Evolutionary conservation across 2,113 vertebrate genomes (phyloP).

Genomic region (Anolis sagrei): DNA sequence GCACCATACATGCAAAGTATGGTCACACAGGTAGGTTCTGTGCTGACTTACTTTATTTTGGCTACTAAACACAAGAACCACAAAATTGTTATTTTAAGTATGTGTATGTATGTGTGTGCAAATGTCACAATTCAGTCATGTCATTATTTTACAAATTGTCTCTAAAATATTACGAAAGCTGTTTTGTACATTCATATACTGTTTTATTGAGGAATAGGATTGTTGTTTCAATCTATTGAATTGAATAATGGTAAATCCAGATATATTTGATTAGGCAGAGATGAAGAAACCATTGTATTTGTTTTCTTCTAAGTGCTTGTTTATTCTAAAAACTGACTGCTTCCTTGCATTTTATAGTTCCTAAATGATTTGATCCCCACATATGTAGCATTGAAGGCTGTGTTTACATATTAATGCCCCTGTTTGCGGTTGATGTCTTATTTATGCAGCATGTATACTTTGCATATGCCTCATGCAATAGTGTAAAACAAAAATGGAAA

Average conservation of each 20-base stretch:
- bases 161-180: constrained; percentile 25
- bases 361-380: constrained; percentile 22
- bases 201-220: not conserved
- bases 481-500: not conserved
- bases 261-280: not conserved
- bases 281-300: constrained; percentile 23
- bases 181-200: not conserved
- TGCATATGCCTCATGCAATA: not conserved
- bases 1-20: constrained; percentile 83
- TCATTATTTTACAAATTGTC: not conserved
- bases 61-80: constrained; percentile 23
- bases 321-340: constrained; percentile 40
- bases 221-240: constrained; percentile 36
- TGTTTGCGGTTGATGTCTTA: not conserved
- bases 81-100: not conserved
- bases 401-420: not conserved
- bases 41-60: constrained; percentile 51
- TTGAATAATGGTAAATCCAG: not conserved
- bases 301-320: constrained; percentile 25
- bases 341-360: constrained; percentile 12
- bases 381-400: not conserved
- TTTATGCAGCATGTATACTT: not conserved
- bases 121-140: not conserved
- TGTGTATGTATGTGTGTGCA: not conserved
- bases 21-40: constrained; percentile 87